phyloP scores from a whole-genome alignment of 1,140 invertebrate species.

The Mamestra configurata region DNA sequence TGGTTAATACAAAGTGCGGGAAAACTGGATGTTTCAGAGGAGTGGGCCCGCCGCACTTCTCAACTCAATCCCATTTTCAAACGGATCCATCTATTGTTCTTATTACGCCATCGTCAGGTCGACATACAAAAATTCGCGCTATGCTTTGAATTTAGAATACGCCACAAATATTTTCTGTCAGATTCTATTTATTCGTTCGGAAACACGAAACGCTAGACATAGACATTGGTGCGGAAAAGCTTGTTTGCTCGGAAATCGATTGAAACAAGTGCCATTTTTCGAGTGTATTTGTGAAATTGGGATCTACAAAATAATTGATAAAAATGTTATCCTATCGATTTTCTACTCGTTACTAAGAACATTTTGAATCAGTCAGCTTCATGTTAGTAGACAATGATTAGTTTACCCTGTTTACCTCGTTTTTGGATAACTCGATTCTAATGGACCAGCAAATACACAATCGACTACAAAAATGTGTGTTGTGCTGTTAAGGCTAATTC shows the following conservation, averaged over 20 bases:
- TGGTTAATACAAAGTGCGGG: background rate
- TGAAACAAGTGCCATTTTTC: background rate
- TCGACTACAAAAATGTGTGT: slow-evolving; percentile 25
- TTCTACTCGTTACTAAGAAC: too few relatives aligned
- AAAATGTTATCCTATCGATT: too few relatives aligned
- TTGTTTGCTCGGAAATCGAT: slow-evolving; percentile 12
- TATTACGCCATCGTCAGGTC: background rate
- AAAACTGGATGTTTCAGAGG: background rate
- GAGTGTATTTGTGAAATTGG: background rate
- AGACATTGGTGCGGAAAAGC: slow-evolving; percentile 7
- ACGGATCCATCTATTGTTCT: background rate
- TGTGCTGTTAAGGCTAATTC: slow-evolving; percentile 24
- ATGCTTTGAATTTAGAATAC: slow-evolving; percentile 18
- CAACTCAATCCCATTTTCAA: background rate
- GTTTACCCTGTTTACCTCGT: background rate
- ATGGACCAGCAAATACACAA: slow-evolving; percentile 17
- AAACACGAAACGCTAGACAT: slow-evolving; percentile 9
- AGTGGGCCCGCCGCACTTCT: background rate
- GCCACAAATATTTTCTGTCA: slow-evolving; percentile 11
- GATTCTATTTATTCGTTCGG: slow-evolving; percentile 37
- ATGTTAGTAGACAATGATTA: background rate
- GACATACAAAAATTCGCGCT: background rate
- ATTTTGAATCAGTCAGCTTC: too few relatives aligned
- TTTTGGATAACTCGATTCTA: background rate
- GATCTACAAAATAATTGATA: background rate